These are phyloP conservation scores for Helicoverpa armigera DNA, from an alignment of 1,140 invertebrate species.

Conservation along the genomic window DNA sequence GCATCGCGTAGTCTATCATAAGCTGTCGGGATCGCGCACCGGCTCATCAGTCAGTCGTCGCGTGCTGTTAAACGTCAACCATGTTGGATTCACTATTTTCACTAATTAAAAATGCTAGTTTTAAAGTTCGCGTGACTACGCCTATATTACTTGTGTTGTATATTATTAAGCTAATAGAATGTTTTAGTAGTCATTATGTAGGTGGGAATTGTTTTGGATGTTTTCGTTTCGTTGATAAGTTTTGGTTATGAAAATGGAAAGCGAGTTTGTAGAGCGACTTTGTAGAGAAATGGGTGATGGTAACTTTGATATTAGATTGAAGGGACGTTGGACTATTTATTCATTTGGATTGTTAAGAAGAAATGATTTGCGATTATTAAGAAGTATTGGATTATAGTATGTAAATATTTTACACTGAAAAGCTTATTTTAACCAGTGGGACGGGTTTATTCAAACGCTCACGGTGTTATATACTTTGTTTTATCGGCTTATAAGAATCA, in stretches of 20 bases:
- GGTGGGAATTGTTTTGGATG: constrained; percentile 7
- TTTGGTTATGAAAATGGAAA: background rate
- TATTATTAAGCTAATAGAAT: constrained; percentile 34
- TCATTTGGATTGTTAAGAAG: too few relatives aligned
- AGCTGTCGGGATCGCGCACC: constrained; percentile 49
- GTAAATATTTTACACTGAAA: too few relatives aligned
- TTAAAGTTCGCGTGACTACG: constrained; percentile 41
- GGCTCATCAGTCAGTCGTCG: constrained; percentile 53
- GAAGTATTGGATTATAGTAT: too few relatives aligned
- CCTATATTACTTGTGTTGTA: background rate
- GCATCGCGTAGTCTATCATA: constrained; percentile 49
- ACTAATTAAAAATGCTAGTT: constrained; percentile 49
- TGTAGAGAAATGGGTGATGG: too few relatives aligned
- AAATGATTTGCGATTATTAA: background rate
- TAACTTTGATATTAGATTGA: background rate
- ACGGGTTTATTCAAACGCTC: too few relatives aligned
- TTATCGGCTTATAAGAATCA: too few relatives aligned
- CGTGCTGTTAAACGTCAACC: constrained; percentile 45
- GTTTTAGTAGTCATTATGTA: constrained; percentile 37
- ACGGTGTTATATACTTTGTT: too few relatives aligned
- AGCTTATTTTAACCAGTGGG: too few relatives aligned
- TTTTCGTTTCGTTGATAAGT: background rate
- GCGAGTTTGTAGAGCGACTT: too few relatives aligned
- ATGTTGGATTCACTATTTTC: constrained; percentile 49
- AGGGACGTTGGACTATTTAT: too few relatives aligned